phyloP scores from a whole-genome alignment of 2,888 invertebrate genomes.

The Morpho achilles region DNA sequence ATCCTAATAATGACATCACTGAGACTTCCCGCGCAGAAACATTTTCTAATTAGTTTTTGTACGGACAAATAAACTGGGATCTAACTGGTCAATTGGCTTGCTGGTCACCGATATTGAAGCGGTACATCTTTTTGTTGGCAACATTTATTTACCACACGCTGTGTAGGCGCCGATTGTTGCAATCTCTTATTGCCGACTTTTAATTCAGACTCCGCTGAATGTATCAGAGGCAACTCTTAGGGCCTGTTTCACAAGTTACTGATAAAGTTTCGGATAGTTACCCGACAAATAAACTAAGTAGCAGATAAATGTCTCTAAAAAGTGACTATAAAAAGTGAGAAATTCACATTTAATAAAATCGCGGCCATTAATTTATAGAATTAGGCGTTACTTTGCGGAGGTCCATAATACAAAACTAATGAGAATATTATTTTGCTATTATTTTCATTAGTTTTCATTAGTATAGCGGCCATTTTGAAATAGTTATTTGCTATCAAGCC shows the following conservation, averaged over 20 bases:
- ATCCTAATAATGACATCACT: slow-evolving; percentile 13
- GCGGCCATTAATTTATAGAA: too few species aligned
- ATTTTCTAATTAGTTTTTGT: slow-evolving; percentile 17
- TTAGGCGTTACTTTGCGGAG: too few species aligned
- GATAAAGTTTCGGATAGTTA: too few species aligned
- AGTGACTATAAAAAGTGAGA: too few species aligned
- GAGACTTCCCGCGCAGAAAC: slow-evolving; percentile 9
- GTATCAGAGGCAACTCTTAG: background rate
- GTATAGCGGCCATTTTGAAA: too few species aligned
- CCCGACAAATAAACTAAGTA: too few species aligned
- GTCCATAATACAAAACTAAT: too few species aligned
- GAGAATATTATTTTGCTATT: too few species aligned
- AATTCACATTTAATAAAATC: too few species aligned
- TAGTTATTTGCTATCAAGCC: too few species aligned
- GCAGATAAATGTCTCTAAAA: too few species aligned
- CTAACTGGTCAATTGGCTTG: slow-evolving; percentile 10
- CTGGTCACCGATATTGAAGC: slow-evolving; percentile 8
- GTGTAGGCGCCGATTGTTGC: slow-evolving; percentile 27
- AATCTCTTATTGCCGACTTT: background rate
- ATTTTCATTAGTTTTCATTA: too few species aligned
- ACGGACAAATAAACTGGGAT: slow-evolving; percentile 9
- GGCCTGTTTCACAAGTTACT: background rate
- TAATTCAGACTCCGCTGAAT: slow-evolving; percentile 1
- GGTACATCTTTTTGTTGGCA: slow-evolving; percentile 37
- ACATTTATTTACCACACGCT: slow-evolving; percentile 43